phyloP scores from a whole-genome alignment of 2,888 invertebrate species.

The Agonum fuliginosum region DNA sequence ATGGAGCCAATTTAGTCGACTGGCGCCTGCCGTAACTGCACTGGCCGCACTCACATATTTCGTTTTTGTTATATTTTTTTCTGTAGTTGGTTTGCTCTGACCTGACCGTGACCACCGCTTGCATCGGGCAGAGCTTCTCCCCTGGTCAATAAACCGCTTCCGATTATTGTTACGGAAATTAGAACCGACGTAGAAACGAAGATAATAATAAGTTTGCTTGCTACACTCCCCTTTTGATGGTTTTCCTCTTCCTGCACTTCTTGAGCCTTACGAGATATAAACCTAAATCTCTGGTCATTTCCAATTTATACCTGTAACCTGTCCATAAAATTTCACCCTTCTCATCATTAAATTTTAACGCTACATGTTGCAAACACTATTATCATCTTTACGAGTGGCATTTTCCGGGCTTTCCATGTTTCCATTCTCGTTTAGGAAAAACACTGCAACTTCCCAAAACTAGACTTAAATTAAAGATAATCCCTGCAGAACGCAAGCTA shows the following conservation, averaged over 20 bases:
- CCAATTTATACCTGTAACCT: conserved; percentile 47
- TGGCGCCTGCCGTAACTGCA: conserved; percentile 66
- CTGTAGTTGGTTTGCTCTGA: conserved; percentile 6
- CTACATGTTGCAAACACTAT: conserved; percentile 42
- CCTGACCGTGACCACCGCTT: conserved; percentile 33
- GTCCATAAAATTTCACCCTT: conserved; percentile 47
- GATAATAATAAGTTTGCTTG: conserved; percentile 50
- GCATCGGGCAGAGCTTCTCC: conserved; percentile 41
- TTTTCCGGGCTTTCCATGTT: conserved; percentile 10
- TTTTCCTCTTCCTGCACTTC: conserved; percentile 13
- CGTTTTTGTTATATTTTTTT: conserved; percentile 44
- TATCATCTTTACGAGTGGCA: neutral
- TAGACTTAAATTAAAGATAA: conserved; percentile 16
- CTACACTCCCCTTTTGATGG: conserved; percentile 43
- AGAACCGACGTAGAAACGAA: conserved; percentile 51
- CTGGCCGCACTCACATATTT: conserved; percentile 31
- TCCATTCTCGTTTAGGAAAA: neutral
- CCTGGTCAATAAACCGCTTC: conserved; percentile 55
- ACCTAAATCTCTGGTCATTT: conserved; percentile 49
- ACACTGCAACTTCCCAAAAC: neutral
- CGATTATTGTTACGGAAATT: conserved; percentile 55
- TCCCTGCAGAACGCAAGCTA: conserved; percentile 25
- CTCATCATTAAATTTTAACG: conserved; percentile 56
- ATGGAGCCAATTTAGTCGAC: conserved; percentile 69
- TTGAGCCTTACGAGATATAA: conserved; percentile 19